These are phyloP conservation scores for Sebastes variabilis DNA, from an alignment of 2,797 vertebrate genomes.

Conservation along the genomic window DNA sequence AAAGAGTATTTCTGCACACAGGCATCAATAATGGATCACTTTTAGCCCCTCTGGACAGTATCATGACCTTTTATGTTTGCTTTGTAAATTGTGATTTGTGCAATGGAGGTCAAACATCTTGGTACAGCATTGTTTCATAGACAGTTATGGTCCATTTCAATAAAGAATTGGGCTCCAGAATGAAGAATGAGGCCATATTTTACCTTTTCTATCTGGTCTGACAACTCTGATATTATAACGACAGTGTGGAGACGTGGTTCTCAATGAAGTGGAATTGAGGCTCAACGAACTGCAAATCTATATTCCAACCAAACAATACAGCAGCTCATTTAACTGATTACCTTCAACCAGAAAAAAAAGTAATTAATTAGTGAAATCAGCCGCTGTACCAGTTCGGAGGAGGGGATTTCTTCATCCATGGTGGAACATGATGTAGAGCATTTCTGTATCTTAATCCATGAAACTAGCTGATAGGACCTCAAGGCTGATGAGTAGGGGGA, in stretches of 20 bases:
- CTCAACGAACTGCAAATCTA: slow-evolving; percentile 1
- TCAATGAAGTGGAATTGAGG: slow-evolving; percentile 17
- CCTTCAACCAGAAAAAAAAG: slow-evolving; percentile 12
- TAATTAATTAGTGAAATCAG: slow-evolving; percentile 26
- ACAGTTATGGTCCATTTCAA: slow-evolving; percentile 1
- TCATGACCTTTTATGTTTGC: slow-evolving; percentile 46
- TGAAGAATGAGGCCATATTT: slow-evolving; percentile 7
- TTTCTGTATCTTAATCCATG: slow-evolving; percentile 23
- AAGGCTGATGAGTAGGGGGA: slow-evolving; percentile 15
- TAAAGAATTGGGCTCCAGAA: neutral
- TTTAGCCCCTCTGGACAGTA: slow-evolving; percentile 21
- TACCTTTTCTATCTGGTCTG: slow-evolving; percentile 12
- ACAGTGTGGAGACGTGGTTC: neutral
- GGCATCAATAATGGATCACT: slow-evolving; percentile 48
- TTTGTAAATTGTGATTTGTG: slow-evolving; percentile 25
- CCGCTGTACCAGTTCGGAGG: neutral
- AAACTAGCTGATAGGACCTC: slow-evolving; percentile 13
- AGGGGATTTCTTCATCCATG: neutral
- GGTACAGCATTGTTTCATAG: neutral
- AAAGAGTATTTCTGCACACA: slow-evolving; percentile 32
- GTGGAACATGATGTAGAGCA: neutral
- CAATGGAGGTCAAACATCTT: slow-evolving; percentile 11
- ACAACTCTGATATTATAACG: neutral
- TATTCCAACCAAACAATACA: slow-evolving; percentile 12
- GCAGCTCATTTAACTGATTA: slow-evolving; percentile 36